A percentile compares a stretch with the other conserved stretches of the same genome.
These are phyloP conservation scores for Hucho hucho DNA, from an alignment of 2,113 vertebrate species.

Conservation along the genomic window DNA sequence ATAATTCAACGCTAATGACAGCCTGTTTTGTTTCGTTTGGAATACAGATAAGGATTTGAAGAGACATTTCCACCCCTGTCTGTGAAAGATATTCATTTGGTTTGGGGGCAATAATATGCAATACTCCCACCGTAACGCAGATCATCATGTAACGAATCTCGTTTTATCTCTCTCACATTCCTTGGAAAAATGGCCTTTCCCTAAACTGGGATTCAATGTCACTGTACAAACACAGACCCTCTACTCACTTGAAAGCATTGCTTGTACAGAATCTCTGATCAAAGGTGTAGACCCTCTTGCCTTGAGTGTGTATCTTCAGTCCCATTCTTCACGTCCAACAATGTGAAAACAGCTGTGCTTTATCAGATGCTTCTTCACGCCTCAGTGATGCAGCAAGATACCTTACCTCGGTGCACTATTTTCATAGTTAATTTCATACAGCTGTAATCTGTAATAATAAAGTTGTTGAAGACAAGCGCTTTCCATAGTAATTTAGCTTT, in stretches of 20 bases:
- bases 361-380: constrained; percentile 15
- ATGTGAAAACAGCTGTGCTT: constrained; percentile 10
- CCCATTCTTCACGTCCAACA: constrained; percentile 40
- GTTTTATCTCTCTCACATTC: constrained; percentile 59
- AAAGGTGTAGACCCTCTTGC: constrained; percentile 17
- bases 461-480: no score
- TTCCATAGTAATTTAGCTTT: neutral
- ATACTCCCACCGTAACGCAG: constrained; percentile 32
- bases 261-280: constrained; percentile 50
- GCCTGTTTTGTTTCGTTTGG: no score
- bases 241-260: constrained; percentile 26
- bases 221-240: constrained; percentile 47
- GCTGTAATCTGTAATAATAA: neutral
- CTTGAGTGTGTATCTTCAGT: constrained; percentile 38
- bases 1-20: constrained; percentile 4
- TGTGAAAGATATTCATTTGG: neutral
- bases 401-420: constrained; percentile 2
- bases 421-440: constrained; percentile 23
- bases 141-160: constrained; percentile 44
- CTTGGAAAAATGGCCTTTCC: constrained; percentile 50
- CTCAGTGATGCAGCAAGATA: constrained; percentile 10
- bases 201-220: constrained; percentile 48
- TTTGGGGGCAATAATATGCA: constrained; percentile 6
- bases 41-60: no score
- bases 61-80: no score